phyloP scores from a whole-genome alignment of 2,888 invertebrate genomes.

The Parthenolecanium corni region DNA sequence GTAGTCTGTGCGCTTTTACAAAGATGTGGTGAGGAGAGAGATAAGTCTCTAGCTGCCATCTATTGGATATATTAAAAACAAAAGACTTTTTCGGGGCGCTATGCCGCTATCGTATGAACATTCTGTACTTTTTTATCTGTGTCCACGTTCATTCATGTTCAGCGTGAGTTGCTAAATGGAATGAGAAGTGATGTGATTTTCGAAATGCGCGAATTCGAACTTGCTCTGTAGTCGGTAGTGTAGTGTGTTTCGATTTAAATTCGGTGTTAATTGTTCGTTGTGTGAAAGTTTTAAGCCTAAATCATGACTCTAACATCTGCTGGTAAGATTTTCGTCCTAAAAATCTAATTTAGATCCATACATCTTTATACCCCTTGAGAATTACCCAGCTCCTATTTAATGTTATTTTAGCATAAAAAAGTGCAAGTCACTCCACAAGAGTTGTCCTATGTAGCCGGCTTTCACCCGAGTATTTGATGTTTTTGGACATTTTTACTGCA shows the following conservation, averaged over 20 bases:
- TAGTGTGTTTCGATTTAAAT: not conserved
- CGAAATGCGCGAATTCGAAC: constrained; percentile 21
- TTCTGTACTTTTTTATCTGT: not conserved
- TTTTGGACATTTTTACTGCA: not conserved
- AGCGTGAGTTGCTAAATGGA: not conserved
- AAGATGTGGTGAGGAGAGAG: too few species aligned
- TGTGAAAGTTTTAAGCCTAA: not conserved
- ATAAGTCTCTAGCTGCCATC: too few species aligned
- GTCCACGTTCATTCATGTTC: not conserved
- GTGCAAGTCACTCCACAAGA: constrained; percentile 13
- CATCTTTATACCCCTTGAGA: not conserved
- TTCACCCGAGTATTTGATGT: not conserved
- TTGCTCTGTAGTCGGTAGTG: constrained; percentile 4
- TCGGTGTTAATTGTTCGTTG: not conserved
- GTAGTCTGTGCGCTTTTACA: too few species aligned
- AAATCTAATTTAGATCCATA: not conserved
- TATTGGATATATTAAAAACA: too few species aligned
- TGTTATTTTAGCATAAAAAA: constrained; percentile 2
- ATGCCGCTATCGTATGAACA: too few species aligned
- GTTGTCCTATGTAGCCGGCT: constrained; percentile 3
- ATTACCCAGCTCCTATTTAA: not conserved
- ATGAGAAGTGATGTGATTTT: constrained; percentile 24
- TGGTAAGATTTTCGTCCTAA: constrained; percentile 1
- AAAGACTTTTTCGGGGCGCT: too few species aligned
- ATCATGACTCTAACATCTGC: constrained; percentile 22